Base-by-base conservation (phyloP, 2,888 invertebrate species). In the Drosophila quinaria region DNA sequence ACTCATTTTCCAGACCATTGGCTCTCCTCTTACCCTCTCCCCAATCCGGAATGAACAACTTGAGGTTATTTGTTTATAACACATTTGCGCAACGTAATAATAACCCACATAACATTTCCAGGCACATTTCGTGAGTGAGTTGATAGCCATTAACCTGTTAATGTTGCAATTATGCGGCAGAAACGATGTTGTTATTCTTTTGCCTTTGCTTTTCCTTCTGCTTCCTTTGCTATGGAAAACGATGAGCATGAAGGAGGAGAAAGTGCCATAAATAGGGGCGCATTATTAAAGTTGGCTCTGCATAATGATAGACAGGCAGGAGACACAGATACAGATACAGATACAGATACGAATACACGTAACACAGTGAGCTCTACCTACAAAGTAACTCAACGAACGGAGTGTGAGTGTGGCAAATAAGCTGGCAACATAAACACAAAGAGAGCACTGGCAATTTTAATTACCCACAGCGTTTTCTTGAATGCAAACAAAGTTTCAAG, bases 141-240 rank as follows among this genome's bases (percentile, higher is more conserved):
- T 67, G 59, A 56, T 54, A 67, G 80, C 86, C 84, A 85, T 87
- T 85, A 85, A 87, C 80, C 80, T 80, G 85, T 87, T 85, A 85
- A 85, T 85, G 87, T 82, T 87, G 87, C 82, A 87, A 85, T 85
- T 85, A 85, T 85, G 87, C 82, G 87, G 74, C 78, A 76, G 65
- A 80, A 81, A 78, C 84, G 60, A 84, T 87, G 87, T 80, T 70
- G 62, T 62, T 62, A 51, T 76, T 41, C 19, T 39, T 66, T 59
- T 22, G n/a, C 19, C 17, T 31, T 37, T 50, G 22, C 17, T 17
- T 51, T 76, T 41, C 51, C 59, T 39, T 50, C 35, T 17, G n/a
- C 15, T 17, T 13, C 15, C n/a, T 10, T 15, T 5, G 8, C 29
- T 52, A 11, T 31, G 55, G 22, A 11, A 52, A 44, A 55, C 59